These are phyloP conservation scores for Ibidorhyncha struthersii DNA, from an alignment of 2,113 vertebrate species.

Conservation along the genomic window DNA sequence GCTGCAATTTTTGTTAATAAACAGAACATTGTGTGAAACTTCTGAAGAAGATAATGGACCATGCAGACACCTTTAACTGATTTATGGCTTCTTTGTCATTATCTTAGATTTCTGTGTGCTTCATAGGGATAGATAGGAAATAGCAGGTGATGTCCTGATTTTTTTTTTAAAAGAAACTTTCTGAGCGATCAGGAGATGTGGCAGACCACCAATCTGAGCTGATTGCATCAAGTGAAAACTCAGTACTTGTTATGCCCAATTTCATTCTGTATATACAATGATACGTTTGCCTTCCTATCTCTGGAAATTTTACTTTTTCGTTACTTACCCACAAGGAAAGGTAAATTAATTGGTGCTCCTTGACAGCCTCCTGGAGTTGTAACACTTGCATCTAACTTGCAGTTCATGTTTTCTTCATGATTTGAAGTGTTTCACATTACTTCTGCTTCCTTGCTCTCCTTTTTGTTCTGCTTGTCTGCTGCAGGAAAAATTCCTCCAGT, in stretches of 20 bases:
- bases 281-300: background rate
- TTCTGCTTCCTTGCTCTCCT: background rate
- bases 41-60: background rate
- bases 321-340: background rate
- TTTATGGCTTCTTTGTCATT: background rate
- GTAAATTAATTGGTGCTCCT: background rate
- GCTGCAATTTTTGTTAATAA: constrained; percentile 1
- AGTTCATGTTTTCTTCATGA: background rate
- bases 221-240: background rate
- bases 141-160: background rate
- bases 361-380: background rate
- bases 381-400: background rate
- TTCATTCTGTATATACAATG: background rate
- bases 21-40: background rate
- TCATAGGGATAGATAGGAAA: background rate
- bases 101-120: background rate
- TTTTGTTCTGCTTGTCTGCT: background rate
- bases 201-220: background rate
- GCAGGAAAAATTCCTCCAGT: background rate
- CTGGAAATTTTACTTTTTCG: background rate
- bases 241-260: background rate
- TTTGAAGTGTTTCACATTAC: background rate
- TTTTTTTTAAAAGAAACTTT: background rate
- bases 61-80: background rate
- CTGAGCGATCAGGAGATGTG: background rate